phyloP scores from a whole-genome alignment of 2,113 vertebrate species.

The Picathartes gymnocephalus region DNA sequence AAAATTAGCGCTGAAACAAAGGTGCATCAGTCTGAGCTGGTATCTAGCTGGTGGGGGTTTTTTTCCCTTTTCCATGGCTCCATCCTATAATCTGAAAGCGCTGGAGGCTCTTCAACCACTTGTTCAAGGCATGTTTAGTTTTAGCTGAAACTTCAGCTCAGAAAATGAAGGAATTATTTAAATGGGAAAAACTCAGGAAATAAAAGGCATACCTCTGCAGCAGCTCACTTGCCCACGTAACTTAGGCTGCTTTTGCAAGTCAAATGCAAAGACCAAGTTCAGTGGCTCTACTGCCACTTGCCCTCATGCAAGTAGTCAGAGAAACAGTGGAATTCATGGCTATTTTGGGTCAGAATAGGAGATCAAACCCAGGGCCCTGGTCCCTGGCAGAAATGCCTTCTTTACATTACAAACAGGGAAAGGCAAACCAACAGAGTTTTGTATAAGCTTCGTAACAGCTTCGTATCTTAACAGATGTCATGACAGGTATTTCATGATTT shows the following conservation, averaged over 20 bases:
- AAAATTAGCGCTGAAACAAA: neutral
- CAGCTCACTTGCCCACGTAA: neutral
- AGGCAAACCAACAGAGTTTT: neutral
- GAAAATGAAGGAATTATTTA: neutral
- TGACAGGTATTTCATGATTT: neutral
- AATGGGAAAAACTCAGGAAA: neutral
- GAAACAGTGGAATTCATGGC: neutral
- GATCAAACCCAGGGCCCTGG: neutral
- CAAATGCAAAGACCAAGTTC: neutral
- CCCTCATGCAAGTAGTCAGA: neutral
- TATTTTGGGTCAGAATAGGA: neutral
- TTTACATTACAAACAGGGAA: neutral
- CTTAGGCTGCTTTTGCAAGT: neutral
- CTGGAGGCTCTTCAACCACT: neutral
- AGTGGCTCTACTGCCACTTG: neutral
- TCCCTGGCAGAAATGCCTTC: neutral
- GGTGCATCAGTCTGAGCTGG: neutral
- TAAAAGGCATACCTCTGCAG: neutral
- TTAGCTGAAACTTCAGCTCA: neutral
- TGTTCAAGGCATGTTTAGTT: neutral
- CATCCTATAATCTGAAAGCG: constrained; percentile 21
- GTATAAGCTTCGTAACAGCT: neutral
- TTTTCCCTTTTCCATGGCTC: neutral
- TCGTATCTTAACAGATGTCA: neutral
- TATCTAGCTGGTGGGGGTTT: neutral